Evolutionary conservation across 1,140 invertebrate species (phyloP), one percentile per base, ranked within the genome.

Genomic region (Macrostomum lignano): DNA sequence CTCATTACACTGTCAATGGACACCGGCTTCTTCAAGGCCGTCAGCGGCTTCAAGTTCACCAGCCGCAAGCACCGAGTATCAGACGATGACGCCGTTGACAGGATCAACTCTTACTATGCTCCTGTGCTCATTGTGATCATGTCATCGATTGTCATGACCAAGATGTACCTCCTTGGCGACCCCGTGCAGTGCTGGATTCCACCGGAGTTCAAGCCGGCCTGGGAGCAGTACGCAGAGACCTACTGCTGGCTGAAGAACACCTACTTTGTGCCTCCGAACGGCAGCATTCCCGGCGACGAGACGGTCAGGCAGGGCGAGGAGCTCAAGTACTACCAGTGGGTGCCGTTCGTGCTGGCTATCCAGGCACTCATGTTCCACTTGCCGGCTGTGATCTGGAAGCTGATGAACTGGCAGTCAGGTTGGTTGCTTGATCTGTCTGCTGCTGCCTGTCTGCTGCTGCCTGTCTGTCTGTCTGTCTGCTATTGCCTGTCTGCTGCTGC

Each of bases 271-370:
- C 33, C 23, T 11, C 33, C 23, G 21, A 13, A 11, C 6, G 13
- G n/a, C 22, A 15, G 10, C 14, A 13, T 35, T 17, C 26, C 26
- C 13, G 21, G 29, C 21, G 17, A 30, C 13, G 22, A 19, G 19
- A 35, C 31, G 3, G 17, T 39, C 2, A 14, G 26, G 3, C 10
- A 32, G 4, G 19, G 10, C 40, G 33, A 45, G 47, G 23, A 45
- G 44, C 37, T 58, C 11, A 51, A 47, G 33, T 66, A 66, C 40
- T 65, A 65, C 42, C 63, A 65, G 41, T 65, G 64, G 64, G 59
- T 64, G 4, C 64, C 64, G 3, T 53, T 65, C 19, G 62, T 65
- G 36, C 42, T 65, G 9, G 41, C 64, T 17, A 46, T 63, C 2
- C 61, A 65, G 45, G 64, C 62, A 3, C 49, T 61, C 17, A 46